A percentile compares a stretch with the other conserved stretches of the same genome.
Evolutionary conservation across 2,113 vertebrate species (phyloP).

Genomic region (Apodemus sylvaticus): DNA sequence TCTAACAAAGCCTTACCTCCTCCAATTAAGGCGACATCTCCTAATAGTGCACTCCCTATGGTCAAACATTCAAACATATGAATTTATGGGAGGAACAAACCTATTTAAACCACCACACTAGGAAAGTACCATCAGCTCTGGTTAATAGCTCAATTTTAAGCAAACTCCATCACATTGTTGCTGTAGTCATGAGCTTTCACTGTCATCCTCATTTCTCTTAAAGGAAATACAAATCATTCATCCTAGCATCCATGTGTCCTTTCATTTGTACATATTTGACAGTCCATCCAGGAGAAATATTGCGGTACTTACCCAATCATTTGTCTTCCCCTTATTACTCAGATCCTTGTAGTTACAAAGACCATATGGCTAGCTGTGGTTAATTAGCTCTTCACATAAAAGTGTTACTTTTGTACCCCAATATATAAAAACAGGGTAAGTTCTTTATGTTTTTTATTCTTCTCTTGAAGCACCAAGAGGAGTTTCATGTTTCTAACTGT

Average conservation of each 20-base stretch:
- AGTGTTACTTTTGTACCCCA: not conserved
- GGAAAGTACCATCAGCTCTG: not conserved
- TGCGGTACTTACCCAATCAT: not conserved
- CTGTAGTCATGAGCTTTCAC: not conserved
- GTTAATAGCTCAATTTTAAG: not conserved
- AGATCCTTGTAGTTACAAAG: not conserved
- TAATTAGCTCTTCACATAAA: conserved; percentile 28
- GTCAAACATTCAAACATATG: too few relatives aligned
- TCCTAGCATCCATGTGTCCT: not conserved
- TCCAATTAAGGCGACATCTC: too few relatives aligned
- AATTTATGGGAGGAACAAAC: too few relatives aligned
- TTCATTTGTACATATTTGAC: not conserved
- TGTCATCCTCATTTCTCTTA: not conserved
- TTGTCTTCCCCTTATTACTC: not conserved
- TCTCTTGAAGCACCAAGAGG: not conserved
- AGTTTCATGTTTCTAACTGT: not conserved
- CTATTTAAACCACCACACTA: not conserved
- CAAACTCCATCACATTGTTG: not conserved
- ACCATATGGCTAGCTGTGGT: not conserved
- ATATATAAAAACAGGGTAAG: not conserved
- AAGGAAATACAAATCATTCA: not conserved
- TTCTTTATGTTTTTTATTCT: not conserved
- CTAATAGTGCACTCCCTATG: too few relatives aligned
- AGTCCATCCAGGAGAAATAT: not conserved
- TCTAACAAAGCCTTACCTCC: too few relatives aligned